Evolutionary conservation across 2,113 vertebrate genomes (phyloP).

Genomic region (Dascyllus trimaculatus): DNA sequence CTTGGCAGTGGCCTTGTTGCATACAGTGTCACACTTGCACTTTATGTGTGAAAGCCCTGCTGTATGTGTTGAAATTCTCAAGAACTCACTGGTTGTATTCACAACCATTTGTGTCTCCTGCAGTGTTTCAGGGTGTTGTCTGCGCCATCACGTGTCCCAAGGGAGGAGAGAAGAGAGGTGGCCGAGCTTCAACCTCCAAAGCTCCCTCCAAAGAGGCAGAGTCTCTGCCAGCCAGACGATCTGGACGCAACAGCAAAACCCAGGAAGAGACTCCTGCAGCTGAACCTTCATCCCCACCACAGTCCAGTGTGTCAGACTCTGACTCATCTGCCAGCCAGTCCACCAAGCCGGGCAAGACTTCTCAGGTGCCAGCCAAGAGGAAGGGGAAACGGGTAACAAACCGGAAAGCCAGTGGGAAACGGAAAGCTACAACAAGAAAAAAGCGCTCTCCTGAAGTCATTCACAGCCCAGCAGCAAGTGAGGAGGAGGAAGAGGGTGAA

Average conservation of each 20-base stretch:
- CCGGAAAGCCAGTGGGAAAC: slow-evolving; percentile 83
- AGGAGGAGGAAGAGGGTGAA: slow-evolving; percentile 74
- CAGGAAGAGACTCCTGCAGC: slow-evolving; percentile 81
- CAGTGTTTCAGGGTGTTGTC: slow-evolving; percentile 88
- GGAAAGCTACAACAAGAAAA: slow-evolving; percentile 86
- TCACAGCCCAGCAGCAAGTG: slow-evolving; percentile 78
- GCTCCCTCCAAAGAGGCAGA: slow-evolving; percentile 87
- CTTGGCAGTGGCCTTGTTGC: background rate
- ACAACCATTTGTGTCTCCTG: slow-evolving; percentile 1
- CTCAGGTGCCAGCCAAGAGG: slow-evolving; percentile 82
- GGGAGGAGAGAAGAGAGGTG: slow-evolving; percentile 92
- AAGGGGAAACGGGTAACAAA: slow-evolving; percentile 86
- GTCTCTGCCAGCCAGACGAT: slow-evolving; percentile 86
- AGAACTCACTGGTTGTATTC: background rate
- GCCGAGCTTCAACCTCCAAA: slow-evolving; percentile 88
- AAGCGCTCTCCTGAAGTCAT: slow-evolving; percentile 76
- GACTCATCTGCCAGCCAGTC: slow-evolving; percentile 81
- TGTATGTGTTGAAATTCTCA: no score
- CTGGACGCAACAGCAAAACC: slow-evolving; percentile 87
- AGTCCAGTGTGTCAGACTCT: slow-evolving; percentile 85
- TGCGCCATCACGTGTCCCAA: slow-evolving; percentile 90
- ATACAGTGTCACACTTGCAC: no score
- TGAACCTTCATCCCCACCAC: slow-evolving; percentile 82
- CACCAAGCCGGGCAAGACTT: slow-evolving; percentile 52
- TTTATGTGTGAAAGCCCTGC: background rate